phyloP scores from a whole-genome alignment of 2,797 vertebrate species.

The Sebastes reedi region DNA sequence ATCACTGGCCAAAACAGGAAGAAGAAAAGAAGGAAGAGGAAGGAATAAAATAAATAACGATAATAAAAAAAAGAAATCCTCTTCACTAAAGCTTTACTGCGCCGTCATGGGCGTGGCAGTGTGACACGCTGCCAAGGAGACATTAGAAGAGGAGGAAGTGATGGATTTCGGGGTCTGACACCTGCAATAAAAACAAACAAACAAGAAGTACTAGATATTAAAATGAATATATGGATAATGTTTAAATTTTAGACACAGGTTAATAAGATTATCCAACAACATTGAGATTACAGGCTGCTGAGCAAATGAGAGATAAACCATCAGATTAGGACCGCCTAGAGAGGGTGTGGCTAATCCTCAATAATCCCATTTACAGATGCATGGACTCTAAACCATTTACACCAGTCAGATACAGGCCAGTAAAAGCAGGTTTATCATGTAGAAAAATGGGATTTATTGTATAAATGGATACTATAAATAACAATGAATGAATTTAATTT shows the following conservation, averaged over 20 bases:
- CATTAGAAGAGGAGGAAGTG: constrained; percentile 84
- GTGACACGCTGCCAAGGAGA: constrained; percentile 80
- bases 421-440: not conserved
- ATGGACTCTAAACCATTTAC: constrained; percentile 49
- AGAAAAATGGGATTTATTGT: not conserved
- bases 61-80: not conserved
- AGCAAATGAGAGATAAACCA: constrained; percentile 35
- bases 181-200: constrained; percentile 75
- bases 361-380: constrained; percentile 60
- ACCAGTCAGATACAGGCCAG: not conserved
- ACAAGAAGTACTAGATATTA: not conserved
- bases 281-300: constrained; percentile 31
- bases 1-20: constrained; percentile 14
- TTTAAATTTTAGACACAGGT: constrained; percentile 13
- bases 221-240: not conserved
- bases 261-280: constrained; percentile 29
- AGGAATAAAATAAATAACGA: constrained; percentile 44
- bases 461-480: not conserved
- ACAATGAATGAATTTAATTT: not conserved
- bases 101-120: constrained; percentile 69
- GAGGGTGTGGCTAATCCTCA: constrained; percentile 62
- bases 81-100: constrained; percentile 56
- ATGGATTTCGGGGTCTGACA: constrained; percentile 87
- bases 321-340: constrained; percentile 43
- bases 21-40: constrained; percentile 3